Percentiles rank a stretch among this genome's conserved stretches.
These are phyloP conservation scores for Paralichthys olivaceus DNA, from an alignment of 2,113 vertebrate genomes.

Conservation along the genomic window DNA sequence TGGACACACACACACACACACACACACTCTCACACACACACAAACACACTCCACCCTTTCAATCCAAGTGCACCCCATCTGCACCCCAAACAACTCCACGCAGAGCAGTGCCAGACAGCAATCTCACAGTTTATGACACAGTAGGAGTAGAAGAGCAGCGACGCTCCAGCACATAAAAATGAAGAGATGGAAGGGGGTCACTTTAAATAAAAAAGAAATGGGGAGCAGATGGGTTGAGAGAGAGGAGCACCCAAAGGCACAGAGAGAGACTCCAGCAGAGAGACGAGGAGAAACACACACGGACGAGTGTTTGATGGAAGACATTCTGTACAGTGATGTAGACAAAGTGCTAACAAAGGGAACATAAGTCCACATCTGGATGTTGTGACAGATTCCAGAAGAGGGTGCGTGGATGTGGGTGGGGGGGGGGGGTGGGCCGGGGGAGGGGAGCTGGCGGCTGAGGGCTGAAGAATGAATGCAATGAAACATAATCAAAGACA, in stretches of 20 bases:
- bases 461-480: slow-evolving; percentile 59
- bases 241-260: slow-evolving; percentile 37
- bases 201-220: slow-evolving; percentile 36
- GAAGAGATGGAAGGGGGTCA: slow-evolving; percentile 13
- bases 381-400: slow-evolving; percentile 30
- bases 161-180: slow-evolving; percentile 24
- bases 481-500: slow-evolving; percentile 77
- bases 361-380: slow-evolving; percentile 4
- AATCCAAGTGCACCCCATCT: slow-evolving; percentile 25
- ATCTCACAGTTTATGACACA: slow-evolving; percentile 39
- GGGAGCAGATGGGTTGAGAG: slow-evolving; percentile 48
- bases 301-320: not conserved
- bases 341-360: not conserved
- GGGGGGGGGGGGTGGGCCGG: not conserved
- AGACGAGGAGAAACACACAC: not conserved
- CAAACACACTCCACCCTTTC: not conserved
- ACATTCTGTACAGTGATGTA: not conserved
- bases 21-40: not conserved
- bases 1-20: not conserved
- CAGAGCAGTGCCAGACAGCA: slow-evolving; percentile 31
- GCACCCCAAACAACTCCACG: slow-evolving; percentile 38
- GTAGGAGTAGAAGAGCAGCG: slow-evolving; percentile 12
- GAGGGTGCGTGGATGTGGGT: not conserved
- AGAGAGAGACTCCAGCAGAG: slow-evolving; percentile 14
- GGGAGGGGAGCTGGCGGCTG: not conserved